Percentiles rank a stretch among this genome's conserved stretches.
These are phyloP conservation scores for Pogonophryne albipinna DNA, from an alignment of 2,797 vertebrate genomes.

Conservation along the genomic window DNA sequence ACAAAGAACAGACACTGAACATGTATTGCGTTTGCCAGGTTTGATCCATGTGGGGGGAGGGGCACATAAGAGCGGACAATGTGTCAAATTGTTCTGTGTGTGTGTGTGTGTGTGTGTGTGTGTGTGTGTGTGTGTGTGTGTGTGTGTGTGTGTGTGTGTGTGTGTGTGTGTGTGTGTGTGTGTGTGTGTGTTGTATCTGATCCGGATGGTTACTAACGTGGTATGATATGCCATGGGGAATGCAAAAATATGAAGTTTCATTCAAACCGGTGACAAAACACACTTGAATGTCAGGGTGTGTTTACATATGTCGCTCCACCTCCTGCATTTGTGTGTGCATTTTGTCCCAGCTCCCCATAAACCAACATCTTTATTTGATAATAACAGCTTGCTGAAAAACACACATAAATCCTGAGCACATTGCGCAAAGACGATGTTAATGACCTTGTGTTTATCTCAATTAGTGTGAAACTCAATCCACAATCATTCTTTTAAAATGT, in stretches of 20 bases:
- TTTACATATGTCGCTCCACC: slow-evolving; percentile 35
- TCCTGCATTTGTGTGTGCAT: slow-evolving; percentile 37
- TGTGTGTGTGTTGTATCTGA: too few relatives aligned
- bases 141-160: too few relatives aligned
- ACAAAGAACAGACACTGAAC: too few relatives aligned
- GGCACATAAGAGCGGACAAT: too few relatives aligned
- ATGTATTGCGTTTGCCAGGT: too few relatives aligned
- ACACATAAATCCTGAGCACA: slow-evolving; percentile 23
- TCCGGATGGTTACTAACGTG: too few relatives aligned
- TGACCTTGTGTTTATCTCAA: slow-evolving; percentile 50
- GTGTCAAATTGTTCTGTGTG: too few relatives aligned
- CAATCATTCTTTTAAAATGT: neutral
- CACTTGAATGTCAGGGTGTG: slow-evolving; percentile 50
- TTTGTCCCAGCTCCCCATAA: slow-evolving; percentile 30
- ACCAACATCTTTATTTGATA: slow-evolving; percentile 43
- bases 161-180: too few relatives aligned
- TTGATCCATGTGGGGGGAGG: too few relatives aligned
- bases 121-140: too few relatives aligned
- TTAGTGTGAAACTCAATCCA: slow-evolving; percentile 51
- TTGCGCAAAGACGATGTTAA: slow-evolving; percentile 15
- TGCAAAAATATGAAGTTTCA: slow-evolving; percentile 53
- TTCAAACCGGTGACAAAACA: slow-evolving; percentile 53
- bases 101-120: too few relatives aligned
- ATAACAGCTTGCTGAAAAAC: slow-evolving; percentile 37
- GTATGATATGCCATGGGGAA: slow-evolving; percentile 16